phyloP scores from a whole-genome alignment of 2,888 invertebrate species.

The Ophraella communa region DNA sequence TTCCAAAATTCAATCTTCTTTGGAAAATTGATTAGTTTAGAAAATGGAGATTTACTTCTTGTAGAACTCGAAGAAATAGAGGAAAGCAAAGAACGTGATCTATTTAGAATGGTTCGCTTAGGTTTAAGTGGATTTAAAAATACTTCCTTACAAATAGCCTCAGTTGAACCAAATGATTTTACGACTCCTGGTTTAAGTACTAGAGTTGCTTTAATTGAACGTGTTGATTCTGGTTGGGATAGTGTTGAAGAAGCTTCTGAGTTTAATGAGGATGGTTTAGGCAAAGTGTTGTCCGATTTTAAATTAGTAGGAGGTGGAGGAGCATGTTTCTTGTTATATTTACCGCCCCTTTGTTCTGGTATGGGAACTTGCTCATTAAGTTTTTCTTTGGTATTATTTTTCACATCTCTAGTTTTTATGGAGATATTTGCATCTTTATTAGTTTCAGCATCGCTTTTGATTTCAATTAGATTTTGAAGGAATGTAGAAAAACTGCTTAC shows the following conservation, averaged over 20 bases:
- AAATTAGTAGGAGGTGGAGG: slow-evolving; percentile 57
- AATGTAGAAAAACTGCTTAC: slow-evolving; percentile 32
- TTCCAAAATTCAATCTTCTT: slow-evolving; percentile 66
- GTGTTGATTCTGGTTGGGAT: slow-evolving; percentile 15
- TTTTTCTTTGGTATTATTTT: not conserved
- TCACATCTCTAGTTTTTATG: not conserved
- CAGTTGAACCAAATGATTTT: slow-evolving; percentile 46
- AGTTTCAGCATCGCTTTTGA: slow-evolving; percentile 20
- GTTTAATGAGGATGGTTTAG: not conserved
- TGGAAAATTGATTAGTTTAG: slow-evolving; percentile 62
- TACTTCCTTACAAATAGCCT: slow-evolving; percentile 47
- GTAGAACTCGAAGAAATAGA: slow-evolving; percentile 35
- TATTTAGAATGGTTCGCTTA: slow-evolving; percentile 43
- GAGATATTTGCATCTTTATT: too few relatives aligned
- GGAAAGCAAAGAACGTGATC: slow-evolving; percentile 43
- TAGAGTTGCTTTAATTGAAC: slow-evolving; percentile 59
- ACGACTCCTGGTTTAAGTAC: slow-evolving; percentile 62
- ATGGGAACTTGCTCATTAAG: not conserved
- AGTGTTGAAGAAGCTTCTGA: slow-evolving; percentile 8
- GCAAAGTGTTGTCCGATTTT: not conserved
- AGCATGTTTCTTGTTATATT: slow-evolving; percentile 63
- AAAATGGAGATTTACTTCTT: slow-evolving; percentile 32
- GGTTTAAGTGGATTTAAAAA: slow-evolving; percentile 53
- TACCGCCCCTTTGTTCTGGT: slow-evolving; percentile 54
- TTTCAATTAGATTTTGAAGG: slow-evolving; percentile 32